Conservation (phyloP, 2,888 invertebrate genomes). For the Nomada lathburiana region DNA sequence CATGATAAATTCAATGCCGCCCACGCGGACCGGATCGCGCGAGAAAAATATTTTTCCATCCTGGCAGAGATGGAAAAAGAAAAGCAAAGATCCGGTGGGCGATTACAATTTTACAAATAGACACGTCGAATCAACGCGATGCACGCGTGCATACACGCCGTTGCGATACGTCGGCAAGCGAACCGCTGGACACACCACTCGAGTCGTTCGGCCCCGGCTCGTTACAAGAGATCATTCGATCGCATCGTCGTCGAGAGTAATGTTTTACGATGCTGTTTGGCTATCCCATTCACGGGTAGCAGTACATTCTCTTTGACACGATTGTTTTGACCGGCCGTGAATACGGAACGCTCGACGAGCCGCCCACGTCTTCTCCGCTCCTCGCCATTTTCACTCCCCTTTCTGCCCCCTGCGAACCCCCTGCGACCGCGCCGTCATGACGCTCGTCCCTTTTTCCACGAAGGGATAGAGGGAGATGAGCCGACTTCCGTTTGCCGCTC, state of each 20-base stretch:
- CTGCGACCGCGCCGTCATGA: background rate
- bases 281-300: constrained; percentile 59
- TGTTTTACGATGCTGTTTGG: constrained; percentile 59
- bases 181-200: constrained; percentile 23
- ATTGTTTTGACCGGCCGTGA: constrained; percentile 71
- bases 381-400: constrained; percentile 37
- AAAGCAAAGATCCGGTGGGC: background rate
- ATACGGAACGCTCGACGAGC: constrained; percentile 51
- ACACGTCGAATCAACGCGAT: background rate
- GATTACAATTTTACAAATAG: constrained; percentile 48
- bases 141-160: background rate
- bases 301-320: constrained; percentile 51
- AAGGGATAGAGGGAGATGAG: constrained; percentile 20
- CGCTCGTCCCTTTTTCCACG: constrained; percentile 33
- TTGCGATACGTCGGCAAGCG: constrained; percentile 23
- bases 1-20: background rate
- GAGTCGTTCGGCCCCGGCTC: constrained; percentile 2
- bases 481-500: constrained; percentile 69
- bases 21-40: background rate
- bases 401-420: background rate
- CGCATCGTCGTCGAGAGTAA: constrained; percentile 19
- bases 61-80: no score
- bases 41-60: background rate
- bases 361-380: constrained; percentile 56
- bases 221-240: constrained; percentile 32